phyloP scores from a whole-genome alignment of 2,888 invertebrate species.

The Cataglyphis livida region DNA sequence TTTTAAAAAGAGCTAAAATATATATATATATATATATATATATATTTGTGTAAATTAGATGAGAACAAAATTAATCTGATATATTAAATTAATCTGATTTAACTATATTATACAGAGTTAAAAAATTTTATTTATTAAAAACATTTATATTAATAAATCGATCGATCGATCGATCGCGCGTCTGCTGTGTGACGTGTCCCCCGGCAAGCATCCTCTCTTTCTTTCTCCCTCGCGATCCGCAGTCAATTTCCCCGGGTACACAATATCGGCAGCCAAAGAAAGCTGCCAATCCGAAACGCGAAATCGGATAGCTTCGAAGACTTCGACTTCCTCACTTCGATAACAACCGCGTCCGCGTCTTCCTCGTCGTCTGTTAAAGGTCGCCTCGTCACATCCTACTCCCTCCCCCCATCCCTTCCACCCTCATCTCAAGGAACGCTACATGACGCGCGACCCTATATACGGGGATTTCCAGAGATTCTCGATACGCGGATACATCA shows the following conservation, averaged over 20 bases:
- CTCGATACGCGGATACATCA: neutral
- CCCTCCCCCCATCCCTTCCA: neutral
- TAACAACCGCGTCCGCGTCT: conserved; percentile 39
- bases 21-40: too few relatives aligned
- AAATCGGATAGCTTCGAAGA: conserved; percentile 48
- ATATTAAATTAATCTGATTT: too few relatives aligned
- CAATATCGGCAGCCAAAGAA: conserved; percentile 48
- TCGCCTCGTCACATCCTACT: neutral
- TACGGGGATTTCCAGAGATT: conserved; percentile 1
- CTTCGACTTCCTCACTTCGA: conserved; percentile 36
- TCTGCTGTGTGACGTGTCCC: neutral
- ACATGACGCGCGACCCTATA: conserved; percentile 14
- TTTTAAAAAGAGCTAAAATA: too few relatives aligned
- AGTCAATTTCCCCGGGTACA: conserved; percentile 55
- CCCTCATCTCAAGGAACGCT: neutral
- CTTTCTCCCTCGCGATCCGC: conserved; percentile 16
- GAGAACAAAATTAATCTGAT: too few relatives aligned
- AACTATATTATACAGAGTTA: too few relatives aligned
- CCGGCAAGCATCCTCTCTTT: conserved; percentile 5
- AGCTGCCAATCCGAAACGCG: conserved; percentile 52
- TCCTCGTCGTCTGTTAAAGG: conserved; percentile 1
- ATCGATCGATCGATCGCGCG: conserved; percentile 32
- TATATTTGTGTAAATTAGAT: too few relatives aligned
- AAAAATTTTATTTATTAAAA: too few relatives aligned
- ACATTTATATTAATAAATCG: neutral